Evolutionary conservation across 2,888 invertebrate genomes (phyloP).

Genomic region (Mythimna vitellina): DNA sequence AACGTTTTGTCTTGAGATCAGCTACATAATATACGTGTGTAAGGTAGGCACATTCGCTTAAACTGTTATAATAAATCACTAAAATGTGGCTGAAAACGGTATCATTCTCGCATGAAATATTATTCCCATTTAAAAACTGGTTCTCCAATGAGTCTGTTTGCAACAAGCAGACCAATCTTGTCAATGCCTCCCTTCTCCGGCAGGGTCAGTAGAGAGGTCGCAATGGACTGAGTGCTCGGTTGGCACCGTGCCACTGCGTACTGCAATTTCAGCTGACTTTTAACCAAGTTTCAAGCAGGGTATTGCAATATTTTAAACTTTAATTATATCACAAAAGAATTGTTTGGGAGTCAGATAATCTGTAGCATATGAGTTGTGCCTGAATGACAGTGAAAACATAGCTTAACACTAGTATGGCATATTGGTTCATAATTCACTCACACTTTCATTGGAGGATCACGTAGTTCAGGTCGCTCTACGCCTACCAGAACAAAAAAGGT

Average conservation of each 20-base stretch:
- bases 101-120: not conserved
- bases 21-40: not conserved
- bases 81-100: not conserved
- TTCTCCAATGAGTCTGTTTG: not conserved
- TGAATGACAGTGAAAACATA: no score
- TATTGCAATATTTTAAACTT: conserved; percentile 1
- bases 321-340: not conserved
- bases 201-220: not conserved
- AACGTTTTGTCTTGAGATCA: not conserved
- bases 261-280: conserved; percentile 12
- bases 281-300: not conserved
- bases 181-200: not conserved
- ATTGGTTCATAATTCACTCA: no score
- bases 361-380: not conserved
- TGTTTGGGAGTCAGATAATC: not conserved
- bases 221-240: not conserved
- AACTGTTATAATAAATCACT: not conserved
- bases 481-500: no score
- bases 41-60: not conserved
- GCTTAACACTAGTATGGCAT: no score
- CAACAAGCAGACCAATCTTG: not conserved
- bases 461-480: no score
- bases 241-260: conserved; percentile 21
- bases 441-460: no score
- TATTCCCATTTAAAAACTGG: not conserved